Base-by-base conservation (phyloP, 2,113 vertebrate species). In the Gallinago media region DNA sequence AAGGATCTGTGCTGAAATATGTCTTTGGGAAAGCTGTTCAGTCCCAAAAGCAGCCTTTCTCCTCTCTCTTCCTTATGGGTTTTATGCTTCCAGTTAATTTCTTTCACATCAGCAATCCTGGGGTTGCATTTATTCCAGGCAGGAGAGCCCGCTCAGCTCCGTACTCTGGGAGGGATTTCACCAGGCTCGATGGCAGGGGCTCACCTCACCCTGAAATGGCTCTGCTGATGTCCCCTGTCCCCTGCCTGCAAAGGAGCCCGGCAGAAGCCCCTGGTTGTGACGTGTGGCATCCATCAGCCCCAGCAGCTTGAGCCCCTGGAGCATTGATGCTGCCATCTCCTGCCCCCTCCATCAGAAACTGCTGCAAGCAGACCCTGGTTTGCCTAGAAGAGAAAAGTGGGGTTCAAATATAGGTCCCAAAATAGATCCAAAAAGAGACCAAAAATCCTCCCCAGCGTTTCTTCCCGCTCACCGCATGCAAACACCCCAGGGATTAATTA, bases 201-300 rank as follows among this genome's bases (percentile, higher is more conserved):
- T 49, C 23, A 71, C 31, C 19, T 23, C 76, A 22, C 34, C n/a
- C 29, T 1, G 0, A 74, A n/a, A 67, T 10, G 5, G 38, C 46
- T 23, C 56, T 50, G 9, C 38, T n/a, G 72, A 14, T n/a, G 72
- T 11, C 58, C 52, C 27, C 71, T n/a, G 6, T 3, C 38, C 18
- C 47, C 50, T 23, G 13, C 25, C 31, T 6, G 44, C 5, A 4
- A 12, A 15, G 49, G 40, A 26, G 3, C 34, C 25, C 2, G 16
- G 10, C 23, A 23, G 40, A n/a, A 56, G 18, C 25, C 21, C 56
- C 38, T 9, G 16, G 8, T 1, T 4, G 15, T 32, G 4, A 40
- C 2, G 4, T 20, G 25, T 3, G 20, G 42, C 54, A 22, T 18
- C 55, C 52, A 0, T 4, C 42, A 65, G 23, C 49, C 34, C 1